Base-by-base conservation (phyloP, 2,797 vertebrate genomes). In the Margarornis squamiger region DNA sequence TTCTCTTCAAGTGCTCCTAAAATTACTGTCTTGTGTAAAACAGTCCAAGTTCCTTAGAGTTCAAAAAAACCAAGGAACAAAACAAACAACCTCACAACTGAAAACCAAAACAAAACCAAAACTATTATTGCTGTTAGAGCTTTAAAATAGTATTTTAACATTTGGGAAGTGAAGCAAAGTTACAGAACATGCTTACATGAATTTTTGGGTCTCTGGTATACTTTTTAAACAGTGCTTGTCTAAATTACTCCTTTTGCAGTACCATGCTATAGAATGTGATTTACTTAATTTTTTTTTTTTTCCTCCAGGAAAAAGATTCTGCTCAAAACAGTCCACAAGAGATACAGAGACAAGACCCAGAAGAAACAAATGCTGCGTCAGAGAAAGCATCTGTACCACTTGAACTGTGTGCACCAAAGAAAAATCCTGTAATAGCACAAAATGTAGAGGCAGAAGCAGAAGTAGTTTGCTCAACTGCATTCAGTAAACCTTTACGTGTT, bases 381-480 rank as follows among this genome's bases (percentile, higher is more conserved):
- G 75, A 96, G 84, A 96, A 95, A 38, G 65, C 65, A 48, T 59
- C 82, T 91, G 11, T 62, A 48, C 71, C 94, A 26, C 71, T 90
- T 93, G 95, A 96, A 92, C 92, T 82, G 59, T 91, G 86, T 70
- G 87, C 71, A 38, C 81, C 95, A 89, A 97, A 96, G 90, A 97
- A 97, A 90, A 98, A 81, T 95, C 65, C 72, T 32, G 61, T 97
- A 48, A 95, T 96, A 95, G 95, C 97, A 91, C 96, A 96, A 94
- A 92, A 82, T 45, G 48, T 90, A 61, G 18, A 70, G 71, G 52
- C 86, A 93, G 79, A 88, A 63, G 41, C 77, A 90, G 58, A 94
- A 86, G 58, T 91, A 32, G 22, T 81, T 91, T 89, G 62, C 24
- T 91, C 90, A 48, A 3, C 81, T 92, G 38, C 41, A 8, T 65